Percentiles rank a stretch among this genome's conserved stretches.
These are phyloP conservation scores for Semotilus atromaculatus DNA, from an alignment of 2,797 vertebrate genomes.

Conservation along the genomic window DNA sequence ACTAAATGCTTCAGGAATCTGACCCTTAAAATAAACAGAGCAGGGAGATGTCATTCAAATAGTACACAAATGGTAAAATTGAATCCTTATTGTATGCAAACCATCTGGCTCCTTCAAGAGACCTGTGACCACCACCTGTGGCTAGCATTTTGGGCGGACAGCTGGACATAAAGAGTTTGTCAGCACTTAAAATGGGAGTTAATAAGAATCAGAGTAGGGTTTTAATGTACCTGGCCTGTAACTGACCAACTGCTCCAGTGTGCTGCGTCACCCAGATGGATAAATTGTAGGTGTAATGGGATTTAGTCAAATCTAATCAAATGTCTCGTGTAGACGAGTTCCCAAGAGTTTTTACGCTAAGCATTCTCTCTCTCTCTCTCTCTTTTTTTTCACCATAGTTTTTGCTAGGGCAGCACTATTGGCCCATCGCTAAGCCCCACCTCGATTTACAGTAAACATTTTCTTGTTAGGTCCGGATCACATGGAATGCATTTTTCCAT, in stretches of 20 bases:
- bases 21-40: not conserved
- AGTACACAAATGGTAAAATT: not conserved
- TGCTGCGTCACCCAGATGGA: constrained; percentile 57
- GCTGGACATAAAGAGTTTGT: constrained; percentile 55
- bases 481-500: not conserved
- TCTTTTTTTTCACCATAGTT: not conserved
- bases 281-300: constrained; percentile 13
- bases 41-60: not conserved
- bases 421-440: not conserved
- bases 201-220: constrained; percentile 65
- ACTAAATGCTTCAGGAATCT: not conserved
- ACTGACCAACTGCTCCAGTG: constrained; percentile 55
- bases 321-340: not conserved
- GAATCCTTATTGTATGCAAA: not conserved
- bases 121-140: not conserved
- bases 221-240: constrained; percentile 51
- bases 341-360: not conserved
- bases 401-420: not conserved
- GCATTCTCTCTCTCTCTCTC: not conserved
- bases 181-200: constrained; percentile 56
- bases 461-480: not conserved
- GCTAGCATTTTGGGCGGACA: constrained; percentile 33
- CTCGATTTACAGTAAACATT: not conserved
- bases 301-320: constrained; percentile 9
- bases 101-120: not conserved